Evolutionary conservation across 2,113 vertebrate species (phyloP).

Genomic region (Emydocephalus ijimae): DNA sequence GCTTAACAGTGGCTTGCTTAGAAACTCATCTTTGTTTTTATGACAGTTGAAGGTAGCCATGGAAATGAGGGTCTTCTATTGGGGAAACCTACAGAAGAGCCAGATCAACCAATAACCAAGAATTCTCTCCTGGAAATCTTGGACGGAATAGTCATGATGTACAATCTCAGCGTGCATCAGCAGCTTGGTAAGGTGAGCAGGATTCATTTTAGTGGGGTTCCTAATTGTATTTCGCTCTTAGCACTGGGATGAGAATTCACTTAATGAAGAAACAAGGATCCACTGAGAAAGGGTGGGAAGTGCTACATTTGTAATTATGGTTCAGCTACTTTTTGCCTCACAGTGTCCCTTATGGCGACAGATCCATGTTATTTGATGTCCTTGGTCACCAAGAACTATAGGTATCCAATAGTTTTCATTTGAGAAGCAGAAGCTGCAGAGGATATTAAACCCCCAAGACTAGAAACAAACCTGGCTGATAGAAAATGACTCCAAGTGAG

Average conservation of each 20-base stretch:
- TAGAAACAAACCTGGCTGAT: not conserved
- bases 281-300: not conserved
- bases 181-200: constrained; percentile 91
- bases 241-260: not conserved
- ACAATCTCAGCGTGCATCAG: constrained; percentile 96
- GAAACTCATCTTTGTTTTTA: constrained; percentile 30
- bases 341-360: not conserved
- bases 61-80: constrained; percentile 91
- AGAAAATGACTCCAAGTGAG: not conserved
- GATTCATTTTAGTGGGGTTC: not conserved
- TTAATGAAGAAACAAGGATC: not conserved
- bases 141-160: constrained; percentile 96
- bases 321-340: not conserved
- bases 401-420: not conserved
- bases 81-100: constrained; percentile 88
- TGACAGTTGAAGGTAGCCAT: constrained; percentile 88
- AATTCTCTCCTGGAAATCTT: constrained; percentile 93
- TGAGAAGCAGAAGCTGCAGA: not conserved
- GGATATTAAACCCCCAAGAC: not conserved
- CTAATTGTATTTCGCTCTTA: not conserved
- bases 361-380: not conserved
- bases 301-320: not conserved
- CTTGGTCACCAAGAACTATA: not conserved
- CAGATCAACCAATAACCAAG: constrained; percentile 85
- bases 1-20: constrained; percentile 21